Percentiles rank a stretch among this genome's conserved stretches.
Conservation (phyloP, 2,797 vertebrate genomes). For the Morus bassanus region DNA sequence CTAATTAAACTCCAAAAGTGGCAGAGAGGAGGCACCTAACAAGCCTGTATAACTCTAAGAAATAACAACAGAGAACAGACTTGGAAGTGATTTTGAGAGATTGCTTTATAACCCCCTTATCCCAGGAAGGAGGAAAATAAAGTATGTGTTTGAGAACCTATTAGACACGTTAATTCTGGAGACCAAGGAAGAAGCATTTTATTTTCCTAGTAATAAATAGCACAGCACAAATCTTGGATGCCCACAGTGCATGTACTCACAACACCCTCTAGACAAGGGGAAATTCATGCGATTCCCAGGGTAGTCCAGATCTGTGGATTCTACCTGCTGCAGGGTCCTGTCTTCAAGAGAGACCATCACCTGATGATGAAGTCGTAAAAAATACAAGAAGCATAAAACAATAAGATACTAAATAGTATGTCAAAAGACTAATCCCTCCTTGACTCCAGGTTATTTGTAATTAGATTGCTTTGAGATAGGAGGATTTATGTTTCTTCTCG, state of each 20-base stretch:
- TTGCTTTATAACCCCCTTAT: not conserved
- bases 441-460: not conserved
- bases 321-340: not conserved
- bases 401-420: not conserved
- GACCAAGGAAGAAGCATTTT: not conserved
- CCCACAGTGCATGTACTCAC: not conserved
- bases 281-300: not conserved
- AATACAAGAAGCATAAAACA: not conserved
- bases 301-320: not conserved
- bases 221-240: not conserved
- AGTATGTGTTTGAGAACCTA: not conserved
- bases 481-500: conserved; percentile 4
- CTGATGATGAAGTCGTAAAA: not conserved
- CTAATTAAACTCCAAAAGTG: not conserved
- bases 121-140: not conserved
- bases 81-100: not conserved
- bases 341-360: not conserved
- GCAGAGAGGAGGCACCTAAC: not conserved
- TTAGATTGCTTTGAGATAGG: not conserved
- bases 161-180: not conserved
- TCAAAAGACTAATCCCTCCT: not conserved
- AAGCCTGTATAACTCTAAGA: not conserved
- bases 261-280: not conserved
- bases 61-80: not conserved
- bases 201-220: not conserved